Percentiles rank a stretch among this genome's conserved stretches.
These are phyloP conservation scores for Drosophila helvetica DNA, from an alignment of 2,888 invertebrate species.

Conservation along the genomic window DNA sequence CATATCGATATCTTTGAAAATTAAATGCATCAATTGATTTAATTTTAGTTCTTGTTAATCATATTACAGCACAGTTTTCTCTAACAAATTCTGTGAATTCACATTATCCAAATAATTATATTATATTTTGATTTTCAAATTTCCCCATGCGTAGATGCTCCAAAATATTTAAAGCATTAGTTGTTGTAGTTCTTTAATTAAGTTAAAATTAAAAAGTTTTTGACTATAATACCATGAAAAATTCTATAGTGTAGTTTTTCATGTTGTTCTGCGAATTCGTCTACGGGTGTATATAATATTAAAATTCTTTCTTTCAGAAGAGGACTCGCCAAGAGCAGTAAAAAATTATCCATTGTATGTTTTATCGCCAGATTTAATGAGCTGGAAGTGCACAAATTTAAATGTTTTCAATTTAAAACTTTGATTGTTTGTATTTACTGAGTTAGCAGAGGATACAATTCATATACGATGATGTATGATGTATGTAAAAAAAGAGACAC, in stretches of 20 bases:
- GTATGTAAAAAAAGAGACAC: conserved; percentile 16
- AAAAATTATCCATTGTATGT: neutral
- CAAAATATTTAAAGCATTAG: neutral
- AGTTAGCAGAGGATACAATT: neutral
- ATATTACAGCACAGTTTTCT: no score
- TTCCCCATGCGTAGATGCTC: no score
- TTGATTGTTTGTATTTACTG: conserved; percentile 10
- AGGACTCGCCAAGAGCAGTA: no score
- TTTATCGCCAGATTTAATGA: neutral
- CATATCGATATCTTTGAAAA: neutral
- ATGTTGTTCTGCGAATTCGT: no score
- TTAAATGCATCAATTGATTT: no score
- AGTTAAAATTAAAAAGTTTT: neutral
- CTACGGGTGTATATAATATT: no score
- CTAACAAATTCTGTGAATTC: no score
- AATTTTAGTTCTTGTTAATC: no score
- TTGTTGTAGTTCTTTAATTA: neutral
- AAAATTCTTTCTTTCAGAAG: neutral
- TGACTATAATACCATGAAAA: neutral
- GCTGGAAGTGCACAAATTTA: neutral
- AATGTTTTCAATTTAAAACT: conserved; percentile 1
- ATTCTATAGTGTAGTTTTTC: neutral
- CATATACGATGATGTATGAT: neutral
- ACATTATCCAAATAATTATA: no score
- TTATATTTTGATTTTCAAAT: no score